Percentiles rank a stretch among this genome's conserved stretches.
These are phyloP conservation scores for Lasaia peninsularis DNA, from an alignment of 1,140 invertebrate species.

Conservation along the genomic window DNA sequence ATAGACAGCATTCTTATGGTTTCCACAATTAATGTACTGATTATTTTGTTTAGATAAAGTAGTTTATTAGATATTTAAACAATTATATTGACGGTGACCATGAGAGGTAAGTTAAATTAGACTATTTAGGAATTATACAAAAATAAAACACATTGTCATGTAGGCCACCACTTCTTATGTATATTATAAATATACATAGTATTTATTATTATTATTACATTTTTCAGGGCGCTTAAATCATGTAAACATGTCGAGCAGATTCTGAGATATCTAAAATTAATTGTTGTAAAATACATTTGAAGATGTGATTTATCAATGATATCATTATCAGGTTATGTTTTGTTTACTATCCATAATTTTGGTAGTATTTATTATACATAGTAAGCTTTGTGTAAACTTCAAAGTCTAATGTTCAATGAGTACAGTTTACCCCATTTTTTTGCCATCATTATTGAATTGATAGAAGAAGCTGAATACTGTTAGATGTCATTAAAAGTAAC, in stretches of 20 bases:
- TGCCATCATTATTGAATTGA: no score
- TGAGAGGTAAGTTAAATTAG: no score
- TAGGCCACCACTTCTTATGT: neutral
- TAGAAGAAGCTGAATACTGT: no score
- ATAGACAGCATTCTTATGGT: neutral
- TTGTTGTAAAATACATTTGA: neutral
- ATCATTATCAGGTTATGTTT: constrained; percentile 5
- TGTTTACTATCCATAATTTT: neutral
- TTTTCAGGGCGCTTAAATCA: neutral
- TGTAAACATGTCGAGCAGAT: neutral
- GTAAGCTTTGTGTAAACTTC: neutral
- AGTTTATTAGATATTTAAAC: neutral
- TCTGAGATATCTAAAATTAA: neutral
- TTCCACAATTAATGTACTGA: neutral
- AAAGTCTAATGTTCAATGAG: neutral
- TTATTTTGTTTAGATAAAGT: neutral
- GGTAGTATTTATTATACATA: neutral
- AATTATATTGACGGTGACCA: neutral
- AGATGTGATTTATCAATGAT: constrained; percentile 7
- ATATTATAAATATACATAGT: neutral
- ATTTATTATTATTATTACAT: neutral
- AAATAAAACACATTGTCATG: no score
- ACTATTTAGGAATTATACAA: no score
- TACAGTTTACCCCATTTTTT: neutral
- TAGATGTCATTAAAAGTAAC: neutral